Evolutionary conservation across 1,140 invertebrate genomes (phyloP), one percentile per base, ranked within the genome.

Genomic region (Drosophila mayri): DNA sequence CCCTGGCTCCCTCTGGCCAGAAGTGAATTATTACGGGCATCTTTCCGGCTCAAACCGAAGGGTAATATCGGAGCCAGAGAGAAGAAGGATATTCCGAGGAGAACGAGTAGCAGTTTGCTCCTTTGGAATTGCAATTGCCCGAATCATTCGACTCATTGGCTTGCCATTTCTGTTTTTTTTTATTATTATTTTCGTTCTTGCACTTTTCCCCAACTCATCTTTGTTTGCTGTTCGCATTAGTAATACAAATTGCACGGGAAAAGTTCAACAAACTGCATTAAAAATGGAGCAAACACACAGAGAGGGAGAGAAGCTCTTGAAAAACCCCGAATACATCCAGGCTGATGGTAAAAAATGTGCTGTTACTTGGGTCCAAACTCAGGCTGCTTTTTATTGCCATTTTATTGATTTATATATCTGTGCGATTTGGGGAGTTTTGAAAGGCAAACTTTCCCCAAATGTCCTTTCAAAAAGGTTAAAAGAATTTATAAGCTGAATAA

Each of bases 71-170:
- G 35, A 49, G 41, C n/a, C 44, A 37, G 25, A 28, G 47, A 28
- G n/a, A 32, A 49, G 14, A 47, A 28, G 47, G 47, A 28, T 38
- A 7, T 49, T 30, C 16, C 7, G 8, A 11, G n/a, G 14, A 32
- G 43, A 12, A 28, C 16, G 32, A n/a, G 20, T 11, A 35, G 20
- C 14, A 37, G 68, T 37, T 60, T 49, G 40, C 63, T 74, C 58
- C 59, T 71, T 76, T 62, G 58, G 76, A 74, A 79, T 76, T 55
- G 77, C 79, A 88, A 88, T 83, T 83, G 83, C 70, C 76, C 76
- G 74, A 86, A 86, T 86, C 79, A 86, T 86, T 79, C 84, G 83
- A 88, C 72, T 86, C 83, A 86, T 86, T 86, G 84, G 84, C 62
- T 65, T 37, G 14, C 41, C 54, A 67, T 66, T 44, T 28, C 59